These are phyloP conservation scores for Eulacestoma nigropectus DNA, from an alignment of 2,113 vertebrate genomes.

Conservation along the genomic window DNA sequence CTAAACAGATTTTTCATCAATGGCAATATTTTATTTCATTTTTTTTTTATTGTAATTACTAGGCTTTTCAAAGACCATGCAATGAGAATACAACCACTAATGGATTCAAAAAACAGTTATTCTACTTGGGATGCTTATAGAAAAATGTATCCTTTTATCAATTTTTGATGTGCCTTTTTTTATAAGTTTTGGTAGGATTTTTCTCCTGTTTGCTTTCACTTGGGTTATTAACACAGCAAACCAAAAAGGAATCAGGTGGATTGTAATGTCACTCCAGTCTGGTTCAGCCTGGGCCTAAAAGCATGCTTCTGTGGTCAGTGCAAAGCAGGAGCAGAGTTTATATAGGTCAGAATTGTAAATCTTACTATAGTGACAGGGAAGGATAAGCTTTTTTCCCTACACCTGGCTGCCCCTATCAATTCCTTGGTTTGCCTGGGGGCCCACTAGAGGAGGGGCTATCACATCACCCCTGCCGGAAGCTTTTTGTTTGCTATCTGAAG, in stretches of 20 bases:
- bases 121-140: not conserved
- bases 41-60: not conserved
- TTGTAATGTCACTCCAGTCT: not conserved
- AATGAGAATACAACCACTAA: constrained; percentile 5
- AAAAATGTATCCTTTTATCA: not conserved
- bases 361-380: not conserved
- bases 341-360: not conserved
- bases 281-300: not conserved
- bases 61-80: not conserved
- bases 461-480: not conserved
- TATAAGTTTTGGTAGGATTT: not conserved
- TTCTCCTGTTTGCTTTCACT: not conserved
- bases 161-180: not conserved
- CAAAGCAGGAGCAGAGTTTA: not conserved
- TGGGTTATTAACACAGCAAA: not conserved
- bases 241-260: not conserved
- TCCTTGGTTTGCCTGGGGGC: not conserved
- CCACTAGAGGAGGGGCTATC: not conserved
- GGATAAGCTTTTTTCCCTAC: not conserved
- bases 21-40: constrained; percentile 65
- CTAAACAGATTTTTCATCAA: constrained; percentile 50
- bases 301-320: not conserved
- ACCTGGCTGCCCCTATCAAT: not conserved
- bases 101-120: not conserved
- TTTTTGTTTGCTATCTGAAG: not conserved